A percentile compares a stretch with the other conserved stretches of the same genome.
These are phyloP conservation scores for Drosophila acutilabella DNA, from an alignment of 2,888 invertebrate species.

Conservation along the genomic window DNA sequence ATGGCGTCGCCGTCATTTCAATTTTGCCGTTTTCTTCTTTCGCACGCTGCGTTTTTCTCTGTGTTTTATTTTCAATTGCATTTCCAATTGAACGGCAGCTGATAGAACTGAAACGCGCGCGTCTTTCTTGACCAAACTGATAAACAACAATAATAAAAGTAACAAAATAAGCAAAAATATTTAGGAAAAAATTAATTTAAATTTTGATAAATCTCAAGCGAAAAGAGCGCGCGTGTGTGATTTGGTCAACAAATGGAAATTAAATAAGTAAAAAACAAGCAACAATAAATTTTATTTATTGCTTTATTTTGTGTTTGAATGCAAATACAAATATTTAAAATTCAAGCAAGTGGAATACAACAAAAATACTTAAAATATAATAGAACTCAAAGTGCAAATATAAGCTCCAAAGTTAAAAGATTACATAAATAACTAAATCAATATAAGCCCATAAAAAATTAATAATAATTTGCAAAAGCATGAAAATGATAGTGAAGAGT, in stretches of 20 bases:
- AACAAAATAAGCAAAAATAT: conserved; percentile 11
- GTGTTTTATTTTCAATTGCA: conserved; percentile 74
- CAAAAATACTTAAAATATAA: background rate
- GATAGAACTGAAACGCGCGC: conserved; percentile 51
- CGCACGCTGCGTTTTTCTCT: conserved; percentile 53
- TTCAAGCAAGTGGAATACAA: background rate
- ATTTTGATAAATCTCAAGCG: conserved; percentile 14
- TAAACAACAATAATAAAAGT: conserved; percentile 22
- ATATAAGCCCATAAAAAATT: background rate
- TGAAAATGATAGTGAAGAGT: too few relatives aligned
- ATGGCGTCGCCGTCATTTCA: conserved; percentile 56
- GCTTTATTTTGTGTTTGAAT: conserved; percentile 21
- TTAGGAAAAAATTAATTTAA: conserved; percentile 13
- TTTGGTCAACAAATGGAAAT: conserved; percentile 13
- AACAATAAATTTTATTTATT: conserved; percentile 31
- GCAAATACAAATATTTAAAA: conserved; percentile 9
- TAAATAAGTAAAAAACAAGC: conserved; percentile 15
- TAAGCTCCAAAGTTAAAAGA: background rate
- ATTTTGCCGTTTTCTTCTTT: conserved; percentile 65
- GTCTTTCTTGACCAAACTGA: conserved; percentile 43
- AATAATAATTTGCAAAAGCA: too few relatives aligned
- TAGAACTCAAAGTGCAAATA: background rate
- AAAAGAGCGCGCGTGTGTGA: conserved; percentile 17
- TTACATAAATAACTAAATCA: background rate
- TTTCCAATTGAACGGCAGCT: conserved; percentile 67